A percentile compares a stretch with the other conserved stretches of the same genome.
phyloP scores from a whole-genome alignment of 2,888 invertebrate genomes.

The Drosophila picticornis region DNA sequence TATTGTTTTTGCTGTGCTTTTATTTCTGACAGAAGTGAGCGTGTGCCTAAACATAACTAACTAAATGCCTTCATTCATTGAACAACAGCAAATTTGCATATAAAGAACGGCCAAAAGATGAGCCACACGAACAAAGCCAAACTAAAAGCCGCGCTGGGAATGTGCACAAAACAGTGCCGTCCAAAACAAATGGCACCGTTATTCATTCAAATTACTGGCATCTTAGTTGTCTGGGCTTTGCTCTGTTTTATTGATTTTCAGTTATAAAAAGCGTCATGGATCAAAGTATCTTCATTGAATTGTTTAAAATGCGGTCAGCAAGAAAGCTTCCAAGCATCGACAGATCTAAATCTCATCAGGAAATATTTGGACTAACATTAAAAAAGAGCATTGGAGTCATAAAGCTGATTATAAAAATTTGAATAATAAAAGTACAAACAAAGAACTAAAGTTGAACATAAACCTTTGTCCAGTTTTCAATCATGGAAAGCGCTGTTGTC shows the following conservation, averaged over 20 bases:
- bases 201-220: neutral
- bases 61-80: conserved; percentile 27
- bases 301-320: neutral
- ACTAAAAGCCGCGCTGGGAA: neutral
- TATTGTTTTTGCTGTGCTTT: conserved; percentile 14
- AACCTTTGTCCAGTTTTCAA: neutral
- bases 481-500: neutral
- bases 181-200: neutral
- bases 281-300: neutral
- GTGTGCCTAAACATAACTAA: conserved; percentile 38
- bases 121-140: conserved; percentile 23
- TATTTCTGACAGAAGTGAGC: conserved; percentile 30
- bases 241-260: neutral
- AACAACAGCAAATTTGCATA: conserved; percentile 54
- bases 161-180: neutral
- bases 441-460: neutral
- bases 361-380: neutral
- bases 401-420: neutral
- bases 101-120: conserved; percentile 41
- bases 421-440: neutral
- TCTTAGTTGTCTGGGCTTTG: neutral
- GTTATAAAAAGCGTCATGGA: neutral
- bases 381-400: neutral
- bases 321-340: neutral
- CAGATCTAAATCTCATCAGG: too few species aligned